A percentile compares a stretch with the other conserved stretches of the same genome.
Conservation (phyloP, 2,797 vertebrate species). For the Rhinatrema bivittatum region DNA sequence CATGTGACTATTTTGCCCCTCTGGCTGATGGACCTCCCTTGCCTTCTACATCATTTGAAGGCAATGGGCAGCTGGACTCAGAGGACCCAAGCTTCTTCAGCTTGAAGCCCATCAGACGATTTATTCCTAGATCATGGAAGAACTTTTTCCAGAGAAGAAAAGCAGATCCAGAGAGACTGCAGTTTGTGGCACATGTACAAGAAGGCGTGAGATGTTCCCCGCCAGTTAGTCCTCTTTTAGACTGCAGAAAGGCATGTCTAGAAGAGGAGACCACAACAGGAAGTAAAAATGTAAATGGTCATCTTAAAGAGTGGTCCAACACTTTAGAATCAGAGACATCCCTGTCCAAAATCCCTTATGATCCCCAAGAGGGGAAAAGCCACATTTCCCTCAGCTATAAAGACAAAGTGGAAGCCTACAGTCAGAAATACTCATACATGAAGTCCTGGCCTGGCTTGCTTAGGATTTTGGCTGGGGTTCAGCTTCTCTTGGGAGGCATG, state of each 20-base stretch:
- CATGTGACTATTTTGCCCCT: slow-evolving; percentile 15
- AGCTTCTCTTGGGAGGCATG: slow-evolving; percentile 68
- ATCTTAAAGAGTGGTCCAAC: background rate
- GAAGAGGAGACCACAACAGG: background rate
- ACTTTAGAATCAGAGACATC: slow-evolving; percentile 1
- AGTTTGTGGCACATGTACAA: slow-evolving; percentile 35
- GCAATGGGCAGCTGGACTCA: background rate
- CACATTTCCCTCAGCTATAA: slow-evolving; percentile 54
- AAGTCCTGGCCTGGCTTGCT: slow-evolving; percentile 69
- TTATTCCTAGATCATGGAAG: slow-evolving; percentile 50
- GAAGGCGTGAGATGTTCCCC: slow-evolving; percentile 54
- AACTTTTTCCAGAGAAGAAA: slow-evolving; percentile 25
- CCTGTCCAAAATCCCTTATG: slow-evolving; percentile 3
- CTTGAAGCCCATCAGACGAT: slow-evolving; percentile 30
- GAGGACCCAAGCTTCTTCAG: background rate
- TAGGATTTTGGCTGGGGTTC: slow-evolving; percentile 54
- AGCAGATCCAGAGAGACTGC: background rate
- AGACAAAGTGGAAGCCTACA: slow-evolving; percentile 54
- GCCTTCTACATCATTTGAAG: slow-evolving; percentile 5
- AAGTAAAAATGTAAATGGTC: too few relatives aligned
- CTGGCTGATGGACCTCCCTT: slow-evolving; percentile 2
- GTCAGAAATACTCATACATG: slow-evolving; percentile 55
- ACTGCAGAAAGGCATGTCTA: slow-evolving; percentile 2
- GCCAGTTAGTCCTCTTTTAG: slow-evolving; percentile 48
- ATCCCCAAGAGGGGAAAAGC: slow-evolving; percentile 47